These are phyloP conservation scores for Trachelus tabidus DNA, from an alignment of 2,888 invertebrate species.

Conservation along the genomic window DNA sequence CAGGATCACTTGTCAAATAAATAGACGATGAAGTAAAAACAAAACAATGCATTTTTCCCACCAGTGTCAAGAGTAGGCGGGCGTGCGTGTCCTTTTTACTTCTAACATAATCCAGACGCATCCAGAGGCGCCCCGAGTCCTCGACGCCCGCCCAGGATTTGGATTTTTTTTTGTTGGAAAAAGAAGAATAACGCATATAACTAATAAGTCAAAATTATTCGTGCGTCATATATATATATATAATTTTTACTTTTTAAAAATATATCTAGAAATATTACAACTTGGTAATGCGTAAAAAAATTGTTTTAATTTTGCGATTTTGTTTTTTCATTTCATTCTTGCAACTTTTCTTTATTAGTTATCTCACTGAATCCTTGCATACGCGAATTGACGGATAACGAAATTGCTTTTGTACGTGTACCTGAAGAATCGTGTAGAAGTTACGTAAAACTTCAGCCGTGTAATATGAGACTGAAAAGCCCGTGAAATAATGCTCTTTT, in stretches of 20 bases:
- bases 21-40: conserved; percentile 37
- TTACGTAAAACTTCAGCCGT: not conserved
- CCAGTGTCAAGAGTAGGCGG: conserved; percentile 29
- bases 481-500: conserved; percentile 55
- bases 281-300: not conserved
- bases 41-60: conserved; percentile 56
- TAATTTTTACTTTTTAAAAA: not conserved
- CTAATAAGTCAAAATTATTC: not conserved
- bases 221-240: not conserved
- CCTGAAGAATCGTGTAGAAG: not conserved
- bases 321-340: not conserved
- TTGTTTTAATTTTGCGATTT: not conserved
- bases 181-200: not conserved
- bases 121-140: conserved; percentile 36
- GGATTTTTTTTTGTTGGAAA: not conserved
- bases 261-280: not conserved
- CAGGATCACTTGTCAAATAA: conserved; percentile 30
- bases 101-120: conserved; percentile 56
- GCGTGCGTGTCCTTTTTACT: conserved; percentile 34
- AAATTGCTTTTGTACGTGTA: not conserved
- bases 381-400: not conserved
- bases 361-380: not conserved
- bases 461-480: conserved; percentile 50
- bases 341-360: not conserved
- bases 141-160: conserved; percentile 1